Evolutionary conservation across 2,888 invertebrate genomes (phyloP).

Genomic region (Boloria selene): DNA sequence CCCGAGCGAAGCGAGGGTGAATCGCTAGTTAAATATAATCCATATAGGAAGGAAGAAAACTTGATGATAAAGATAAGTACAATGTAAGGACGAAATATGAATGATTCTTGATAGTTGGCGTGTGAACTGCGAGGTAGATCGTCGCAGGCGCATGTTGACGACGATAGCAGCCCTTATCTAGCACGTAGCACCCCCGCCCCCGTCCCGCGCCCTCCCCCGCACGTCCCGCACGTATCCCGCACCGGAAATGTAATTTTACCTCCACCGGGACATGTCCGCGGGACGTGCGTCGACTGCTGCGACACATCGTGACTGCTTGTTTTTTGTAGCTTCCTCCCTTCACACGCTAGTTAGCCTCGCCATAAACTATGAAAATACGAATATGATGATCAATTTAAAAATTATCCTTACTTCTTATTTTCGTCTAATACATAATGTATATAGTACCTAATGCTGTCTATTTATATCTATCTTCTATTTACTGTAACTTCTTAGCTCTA

Average conservation of each 20-base stretch:
- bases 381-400: too few species aligned
- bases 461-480: too few species aligned
- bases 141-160: constrained; percentile 23
- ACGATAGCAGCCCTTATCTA: constrained; percentile 25
- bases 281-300: constrained; percentile 39
- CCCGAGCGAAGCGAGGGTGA: too few species aligned
- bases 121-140: constrained; percentile 16
- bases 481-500: too few species aligned
- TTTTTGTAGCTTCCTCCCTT: constrained; percentile 37
- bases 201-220: constrained; percentile 5
- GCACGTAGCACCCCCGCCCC: constrained; percentile 6
- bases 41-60: neutral
- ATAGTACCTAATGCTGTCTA: too few species aligned
- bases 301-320: constrained; percentile 33
- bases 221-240: constrained; percentile 25
- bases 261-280: constrained; percentile 37
- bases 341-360: constrained; percentile 22
- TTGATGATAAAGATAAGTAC: constrained; percentile 11
- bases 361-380: constrained; percentile 3
- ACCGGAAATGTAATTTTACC: constrained; percentile 35
- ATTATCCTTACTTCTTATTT: too few species aligned
- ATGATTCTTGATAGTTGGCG: constrained; percentile 8
- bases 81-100: constrained; percentile 5
- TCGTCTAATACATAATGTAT: too few species aligned
- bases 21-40: too few species aligned